These are phyloP conservation scores for Mobula birostris DNA, from an alignment of 2,113 vertebrate genomes.

Conservation along the genomic window DNA sequence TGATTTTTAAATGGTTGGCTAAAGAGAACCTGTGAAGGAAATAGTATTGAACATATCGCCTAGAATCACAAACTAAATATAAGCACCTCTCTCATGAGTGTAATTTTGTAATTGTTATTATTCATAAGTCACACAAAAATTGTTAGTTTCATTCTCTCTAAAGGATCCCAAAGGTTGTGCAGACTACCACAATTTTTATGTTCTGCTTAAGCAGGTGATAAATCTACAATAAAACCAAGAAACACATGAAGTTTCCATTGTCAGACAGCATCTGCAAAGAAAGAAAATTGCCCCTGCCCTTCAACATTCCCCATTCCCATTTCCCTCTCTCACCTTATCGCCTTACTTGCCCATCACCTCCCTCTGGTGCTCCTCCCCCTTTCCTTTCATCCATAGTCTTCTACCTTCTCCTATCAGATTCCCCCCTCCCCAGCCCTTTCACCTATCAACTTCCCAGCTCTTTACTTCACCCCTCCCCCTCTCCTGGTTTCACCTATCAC, in stretches of 20 bases:
- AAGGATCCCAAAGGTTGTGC: neutral
- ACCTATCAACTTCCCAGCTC: no score
- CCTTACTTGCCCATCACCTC: no score
- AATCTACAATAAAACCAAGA: neutral
- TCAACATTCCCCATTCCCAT: no score
- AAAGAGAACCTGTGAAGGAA: neutral
- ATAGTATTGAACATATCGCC: neutral
- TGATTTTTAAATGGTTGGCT: neutral
- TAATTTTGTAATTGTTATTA: conserved; percentile 17
- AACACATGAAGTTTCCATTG: neutral
- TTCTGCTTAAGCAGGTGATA: conserved; percentile 2
- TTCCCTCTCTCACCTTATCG: no score
- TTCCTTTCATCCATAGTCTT: no score
- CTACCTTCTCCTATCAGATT: no score
- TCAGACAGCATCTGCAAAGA: neutral
- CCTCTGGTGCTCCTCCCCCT: no score
- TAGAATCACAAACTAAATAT: conserved; percentile 16
- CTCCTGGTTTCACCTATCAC: no score
- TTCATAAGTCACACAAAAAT: neutral
- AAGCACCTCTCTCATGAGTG: neutral
- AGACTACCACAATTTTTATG: neutral
- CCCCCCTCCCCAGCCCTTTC: no score
- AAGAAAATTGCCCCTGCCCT: neutral
- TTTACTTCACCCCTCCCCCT: no score
- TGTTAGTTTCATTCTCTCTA: neutral